A percentile compares a stretch with the other conserved stretches of the same genome.
These are phyloP conservation scores for Zonitis immaculata DNA, from an alignment of 2,888 invertebrate genomes.

Conservation along the genomic window DNA sequence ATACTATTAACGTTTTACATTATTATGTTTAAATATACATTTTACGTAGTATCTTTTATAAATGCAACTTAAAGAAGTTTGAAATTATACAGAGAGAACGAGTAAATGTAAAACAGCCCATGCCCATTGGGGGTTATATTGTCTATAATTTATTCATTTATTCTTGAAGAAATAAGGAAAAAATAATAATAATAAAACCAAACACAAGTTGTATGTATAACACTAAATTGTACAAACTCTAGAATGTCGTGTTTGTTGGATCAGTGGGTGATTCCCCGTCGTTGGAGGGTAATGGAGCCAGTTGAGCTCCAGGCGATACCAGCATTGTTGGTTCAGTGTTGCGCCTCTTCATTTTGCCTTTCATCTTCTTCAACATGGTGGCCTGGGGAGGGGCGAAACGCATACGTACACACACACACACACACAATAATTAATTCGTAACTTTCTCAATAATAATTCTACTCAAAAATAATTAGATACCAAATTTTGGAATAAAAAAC, in stretches of 20 bases:
- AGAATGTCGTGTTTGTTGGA: slow-evolving; percentile 48
- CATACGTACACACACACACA: slow-evolving; percentile 5
- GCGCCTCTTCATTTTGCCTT: slow-evolving; percentile 93
- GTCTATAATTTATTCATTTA: slow-evolving; percentile 23
- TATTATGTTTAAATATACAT: slow-evolving; percentile 49
- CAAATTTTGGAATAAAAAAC: slow-evolving; percentile 15
- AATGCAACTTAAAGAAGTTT: slow-evolving; percentile 36
- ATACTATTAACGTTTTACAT: slow-evolving; percentile 56
- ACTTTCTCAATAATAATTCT: slow-evolving; percentile 11
- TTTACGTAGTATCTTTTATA: slow-evolving; percentile 37
- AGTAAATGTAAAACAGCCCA: slow-evolving; percentile 17
- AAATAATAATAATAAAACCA: no score
- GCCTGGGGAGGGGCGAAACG: slow-evolving; percentile 67
- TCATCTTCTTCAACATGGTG: slow-evolving; percentile 99
- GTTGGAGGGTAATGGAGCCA: slow-evolving; percentile 49
- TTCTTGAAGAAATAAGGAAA: no score
- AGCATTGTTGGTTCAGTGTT: slow-evolving; percentile 83
- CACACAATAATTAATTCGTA: background rate
- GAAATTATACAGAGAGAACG: no score
- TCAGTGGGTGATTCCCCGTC: slow-evolving; percentile 50
- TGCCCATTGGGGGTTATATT: slow-evolving; percentile 20
- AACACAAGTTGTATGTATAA: no score
- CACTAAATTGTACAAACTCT: slow-evolving; percentile 24
- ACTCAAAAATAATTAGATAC: slow-evolving; percentile 11
- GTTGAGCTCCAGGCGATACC: slow-evolving; percentile 51